These are phyloP conservation scores for Noctuana brunneofusca DNA, from an alignment of 2,888 invertebrate species.

Conservation along the genomic window DNA sequence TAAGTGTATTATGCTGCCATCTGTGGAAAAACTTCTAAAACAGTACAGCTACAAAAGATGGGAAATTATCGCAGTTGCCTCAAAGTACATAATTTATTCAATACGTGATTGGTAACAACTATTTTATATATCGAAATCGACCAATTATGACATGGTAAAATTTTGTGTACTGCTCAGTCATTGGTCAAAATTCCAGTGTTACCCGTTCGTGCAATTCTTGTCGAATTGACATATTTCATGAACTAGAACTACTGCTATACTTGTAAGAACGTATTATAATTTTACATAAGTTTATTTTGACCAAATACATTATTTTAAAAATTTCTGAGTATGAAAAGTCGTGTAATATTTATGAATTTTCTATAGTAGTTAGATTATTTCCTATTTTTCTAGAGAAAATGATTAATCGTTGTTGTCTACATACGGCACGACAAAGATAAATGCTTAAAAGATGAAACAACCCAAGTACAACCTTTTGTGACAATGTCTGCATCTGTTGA, in stretches of 20 bases:
- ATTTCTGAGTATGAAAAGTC: neutral
- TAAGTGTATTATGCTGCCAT: slow-evolving; percentile 59
- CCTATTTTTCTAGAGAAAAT: neutral
- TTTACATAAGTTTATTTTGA: neutral
- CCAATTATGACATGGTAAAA: slow-evolving; percentile 13
- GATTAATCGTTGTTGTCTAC: slow-evolving; percentile 24
- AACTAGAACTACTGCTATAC: slow-evolving; percentile 40
- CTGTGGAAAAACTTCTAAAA: slow-evolving; percentile 45
- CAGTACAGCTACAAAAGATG: neutral
- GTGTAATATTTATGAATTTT: neutral
- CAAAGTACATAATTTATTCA: slow-evolving; percentile 10
- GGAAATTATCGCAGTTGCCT: slow-evolving; percentile 6
- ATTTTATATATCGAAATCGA: slow-evolving; percentile 29
- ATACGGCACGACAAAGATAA: slow-evolving; percentile 52
- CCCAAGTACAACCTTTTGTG: slow-evolving; percentile 69
- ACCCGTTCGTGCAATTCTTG: slow-evolving; percentile 31
- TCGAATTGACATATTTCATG: slow-evolving; percentile 34
- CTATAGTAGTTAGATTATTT: neutral
- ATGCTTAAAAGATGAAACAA: slow-evolving; percentile 58
- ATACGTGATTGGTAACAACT: slow-evolving; percentile 37
- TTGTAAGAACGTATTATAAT: slow-evolving; percentile 53
- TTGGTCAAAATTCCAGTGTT: slow-evolving; percentile 40
- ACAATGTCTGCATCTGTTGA: slow-evolving; percentile 83
- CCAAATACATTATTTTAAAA: neutral
- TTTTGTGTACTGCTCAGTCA: slow-evolving; percentile 20